Percentiles rank a stretch among this genome's conserved stretches.
These are phyloP conservation scores for Hyles lineata DNA, from an alignment of 2,888 invertebrate genomes.

Conservation along the genomic window DNA sequence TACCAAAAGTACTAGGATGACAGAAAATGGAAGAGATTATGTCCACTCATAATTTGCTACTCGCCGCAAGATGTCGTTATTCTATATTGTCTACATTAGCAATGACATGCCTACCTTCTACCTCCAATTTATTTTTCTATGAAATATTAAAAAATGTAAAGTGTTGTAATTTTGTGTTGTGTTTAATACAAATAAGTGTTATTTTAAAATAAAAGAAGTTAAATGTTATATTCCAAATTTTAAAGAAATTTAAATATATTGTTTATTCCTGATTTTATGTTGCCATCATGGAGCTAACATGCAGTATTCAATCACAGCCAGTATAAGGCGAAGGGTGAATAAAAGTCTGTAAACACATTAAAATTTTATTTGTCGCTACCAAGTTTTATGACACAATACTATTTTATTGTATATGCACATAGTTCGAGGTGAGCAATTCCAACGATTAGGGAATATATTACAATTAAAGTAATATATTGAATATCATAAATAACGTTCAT, in stretches of 20 bases:
- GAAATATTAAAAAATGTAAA: too few species aligned
- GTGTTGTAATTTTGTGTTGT: too few species aligned
- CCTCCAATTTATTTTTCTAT: too few species aligned
- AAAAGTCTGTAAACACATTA: background rate
- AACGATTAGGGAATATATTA: constrained; percentile 1
- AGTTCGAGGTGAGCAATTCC: constrained; percentile 19
- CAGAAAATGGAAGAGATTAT: background rate
- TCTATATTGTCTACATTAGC: background rate
- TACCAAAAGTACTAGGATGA: too few species aligned
- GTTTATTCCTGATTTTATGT: too few species aligned
- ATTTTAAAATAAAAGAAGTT: too few species aligned
- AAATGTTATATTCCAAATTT: too few species aligned
- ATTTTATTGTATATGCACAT: constrained; percentile 16
- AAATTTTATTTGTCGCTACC: constrained; percentile 14
- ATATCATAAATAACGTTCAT: background rate
- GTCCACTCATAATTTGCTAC: background rate
- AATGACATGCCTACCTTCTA: background rate
- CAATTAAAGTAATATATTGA: background rate
- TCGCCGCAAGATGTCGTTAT: constrained; percentile 11
- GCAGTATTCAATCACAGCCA: too few species aligned
- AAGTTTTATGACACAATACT: constrained; percentile 19
- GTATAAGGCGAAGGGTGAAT: background rate
- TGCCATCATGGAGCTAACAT: too few species aligned
- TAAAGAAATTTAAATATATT: too few species aligned
- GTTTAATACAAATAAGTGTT: too few species aligned